These are phyloP conservation scores for Stenurella melanura DNA, from an alignment of 2,888 invertebrate genomes.

Conservation along the genomic window DNA sequence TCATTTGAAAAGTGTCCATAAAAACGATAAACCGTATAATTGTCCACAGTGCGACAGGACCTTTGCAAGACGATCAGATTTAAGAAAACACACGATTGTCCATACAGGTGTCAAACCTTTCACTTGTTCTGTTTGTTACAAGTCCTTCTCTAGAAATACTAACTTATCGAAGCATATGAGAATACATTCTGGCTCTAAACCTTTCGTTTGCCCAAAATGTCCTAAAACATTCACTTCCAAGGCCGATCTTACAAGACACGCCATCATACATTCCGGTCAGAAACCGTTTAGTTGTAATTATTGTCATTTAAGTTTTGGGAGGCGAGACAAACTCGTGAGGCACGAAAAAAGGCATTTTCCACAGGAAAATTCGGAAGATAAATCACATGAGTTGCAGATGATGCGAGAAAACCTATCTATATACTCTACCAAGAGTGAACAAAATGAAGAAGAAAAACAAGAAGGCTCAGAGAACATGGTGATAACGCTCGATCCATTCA, in stretches of 20 bases:
- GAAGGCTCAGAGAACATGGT: conserved; percentile 75
- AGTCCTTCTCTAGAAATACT: conserved; percentile 86
- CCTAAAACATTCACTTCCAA: conserved; percentile 84
- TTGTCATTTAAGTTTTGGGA: conserved; percentile 80
- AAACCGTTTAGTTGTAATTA: conserved; percentile 81
- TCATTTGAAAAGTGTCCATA: conserved; percentile 81
- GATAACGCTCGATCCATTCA: conserved; percentile 78
- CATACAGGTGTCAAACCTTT: conserved; percentile 86
- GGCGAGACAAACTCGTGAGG: conserved; percentile 81
- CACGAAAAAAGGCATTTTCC: conserved; percentile 80
- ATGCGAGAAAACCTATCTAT: conserved; percentile 66
- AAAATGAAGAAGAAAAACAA: conserved; percentile 50
- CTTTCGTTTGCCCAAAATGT: conserved; percentile 83
- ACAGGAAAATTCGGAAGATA: conserved; percentile 66
- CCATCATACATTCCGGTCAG: conserved; percentile 80
- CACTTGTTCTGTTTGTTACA: conserved; percentile 83
- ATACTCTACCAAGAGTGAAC: conserved; percentile 46
- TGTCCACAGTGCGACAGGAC: conserved; percentile 82
- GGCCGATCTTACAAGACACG: conserved; percentile 80
- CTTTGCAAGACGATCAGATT: conserved; percentile 82
- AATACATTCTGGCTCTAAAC: conserved; percentile 83
- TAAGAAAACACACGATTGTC: conserved; percentile 84
- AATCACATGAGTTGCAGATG: conserved; percentile 66
- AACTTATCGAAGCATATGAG: conserved; percentile 85
- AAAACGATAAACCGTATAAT: conserved; percentile 82